Conservation (phyloP, 2,113 vertebrate genomes). For the Isurus oxyrinchus region DNA sequence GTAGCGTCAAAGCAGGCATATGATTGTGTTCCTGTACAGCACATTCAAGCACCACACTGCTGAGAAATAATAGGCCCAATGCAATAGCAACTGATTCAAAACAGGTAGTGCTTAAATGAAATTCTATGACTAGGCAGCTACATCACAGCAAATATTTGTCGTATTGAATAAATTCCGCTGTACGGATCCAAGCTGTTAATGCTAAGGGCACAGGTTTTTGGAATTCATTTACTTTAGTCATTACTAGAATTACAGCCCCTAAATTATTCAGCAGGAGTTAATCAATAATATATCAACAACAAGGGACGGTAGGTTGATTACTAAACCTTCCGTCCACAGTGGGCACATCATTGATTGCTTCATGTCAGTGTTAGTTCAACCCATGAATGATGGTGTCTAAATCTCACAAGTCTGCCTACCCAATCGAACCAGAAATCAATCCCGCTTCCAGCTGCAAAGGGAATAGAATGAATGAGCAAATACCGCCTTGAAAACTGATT, state of each 20-base stretch:
- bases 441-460: not conserved
- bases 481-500: slow-evolving; percentile 27
- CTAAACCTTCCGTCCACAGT: slow-evolving; percentile 7
- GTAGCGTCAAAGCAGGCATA: not conserved
- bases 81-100: not conserved
- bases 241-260: slow-evolving; percentile 27
- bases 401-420: slow-evolving; percentile 9
- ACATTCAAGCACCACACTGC: not conserved
- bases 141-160: not conserved
- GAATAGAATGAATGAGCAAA: slow-evolving; percentile 13
- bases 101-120: not conserved
- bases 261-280: slow-evolving; percentile 26
- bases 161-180: not conserved
- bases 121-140: not conserved
- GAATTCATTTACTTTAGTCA: slow-evolving; percentile 29
- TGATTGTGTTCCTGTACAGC: not conserved
- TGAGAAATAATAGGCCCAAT: not conserved
- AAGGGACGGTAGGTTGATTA: not conserved
- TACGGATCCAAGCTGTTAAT: not conserved
- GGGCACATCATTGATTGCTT: slow-evolving; percentile 9
- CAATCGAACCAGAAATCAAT: slow-evolving; percentile 20
- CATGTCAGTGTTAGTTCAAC: slow-evolving; percentile 27
- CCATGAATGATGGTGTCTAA: slow-evolving; percentile 24
- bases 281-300: slow-evolving; percentile 30
- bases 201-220: slow-evolving; percentile 24